phyloP scores from a whole-genome alignment of 2,888 invertebrate species.

The Sphecodes monilicornis region DNA sequence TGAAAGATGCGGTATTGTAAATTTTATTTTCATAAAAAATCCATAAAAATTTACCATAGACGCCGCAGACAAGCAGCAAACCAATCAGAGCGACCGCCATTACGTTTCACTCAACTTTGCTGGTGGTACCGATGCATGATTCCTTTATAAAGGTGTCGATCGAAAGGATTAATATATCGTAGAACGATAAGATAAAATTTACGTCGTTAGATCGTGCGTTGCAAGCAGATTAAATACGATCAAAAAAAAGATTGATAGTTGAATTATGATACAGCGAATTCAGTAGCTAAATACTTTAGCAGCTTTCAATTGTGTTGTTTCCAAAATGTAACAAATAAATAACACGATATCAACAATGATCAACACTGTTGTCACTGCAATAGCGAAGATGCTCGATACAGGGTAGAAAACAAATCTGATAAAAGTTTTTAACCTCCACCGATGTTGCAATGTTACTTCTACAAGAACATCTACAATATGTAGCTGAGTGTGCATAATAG shows the following conservation, averaged over 20 bases:
- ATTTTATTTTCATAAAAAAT: not conserved
- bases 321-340: not conserved
- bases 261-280: not conserved
- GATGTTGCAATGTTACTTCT: not conserved
- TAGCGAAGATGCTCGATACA: not conserved
- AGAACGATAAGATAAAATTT: constrained; percentile 49
- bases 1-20: too few relatives aligned
- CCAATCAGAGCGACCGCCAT: constrained; percentile 61
- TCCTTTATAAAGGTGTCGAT: constrained; percentile 70
- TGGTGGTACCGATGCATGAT: constrained; percentile 7
- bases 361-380: not conserved
- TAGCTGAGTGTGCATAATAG: not conserved
- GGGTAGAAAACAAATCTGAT: not conserved
- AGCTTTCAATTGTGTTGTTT: not conserved
- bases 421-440: not conserved
- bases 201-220: constrained; percentile 1
- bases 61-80: constrained; percentile 63
- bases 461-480: not conserved
- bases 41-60: constrained; percentile 64
- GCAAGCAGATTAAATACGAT: not conserved
- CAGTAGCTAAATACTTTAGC: not conserved
- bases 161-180: not conserved
- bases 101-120: constrained; percentile 68
- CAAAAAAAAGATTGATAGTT: not conserved
- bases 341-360: not conserved